phyloP scores from a whole-genome alignment of 2,113 vertebrate genomes.

The Vulpes lagopus region DNA sequence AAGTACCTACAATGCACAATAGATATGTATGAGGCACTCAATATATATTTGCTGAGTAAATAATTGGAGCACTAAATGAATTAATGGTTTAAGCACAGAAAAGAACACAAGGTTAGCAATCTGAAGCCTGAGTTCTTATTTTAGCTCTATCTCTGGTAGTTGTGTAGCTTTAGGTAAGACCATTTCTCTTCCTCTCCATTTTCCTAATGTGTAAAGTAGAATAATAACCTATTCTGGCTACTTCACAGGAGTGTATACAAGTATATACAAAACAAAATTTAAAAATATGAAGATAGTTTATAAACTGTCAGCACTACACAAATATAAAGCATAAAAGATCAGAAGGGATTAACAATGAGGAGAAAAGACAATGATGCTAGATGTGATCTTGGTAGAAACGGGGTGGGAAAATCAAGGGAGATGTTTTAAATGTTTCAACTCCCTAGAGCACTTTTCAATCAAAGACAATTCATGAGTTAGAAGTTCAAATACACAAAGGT shows the following conservation, averaged over 20 bases:
- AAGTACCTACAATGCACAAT: neutral
- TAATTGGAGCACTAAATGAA: neutral
- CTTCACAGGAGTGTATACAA: neutral
- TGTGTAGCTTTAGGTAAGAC: neutral
- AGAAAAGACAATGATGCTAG: neutral
- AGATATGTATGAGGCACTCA: neutral
- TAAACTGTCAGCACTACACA: neutral
- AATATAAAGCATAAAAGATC: neutral
- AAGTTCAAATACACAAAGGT: conserved; percentile 9
- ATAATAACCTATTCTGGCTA: neutral
- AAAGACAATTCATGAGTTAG: neutral
- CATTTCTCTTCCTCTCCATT: conserved; percentile 10
- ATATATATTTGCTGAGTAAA: neutral
- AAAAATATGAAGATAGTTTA: conserved; percentile 17
- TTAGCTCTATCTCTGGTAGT: neutral
- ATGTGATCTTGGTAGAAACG: neutral
- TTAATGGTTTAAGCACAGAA: neutral
- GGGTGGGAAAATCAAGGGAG: neutral
- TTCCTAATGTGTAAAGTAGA: neutral
- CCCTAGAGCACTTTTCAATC: neutral
- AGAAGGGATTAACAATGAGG: neutral
- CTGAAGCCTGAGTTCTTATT: neutral
- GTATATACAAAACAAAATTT: neutral
- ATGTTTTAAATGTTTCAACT: neutral
- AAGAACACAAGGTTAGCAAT: neutral